Conservation (phyloP, 2,888 invertebrate genomes). For the Coenonympha glycerion region DNA sequence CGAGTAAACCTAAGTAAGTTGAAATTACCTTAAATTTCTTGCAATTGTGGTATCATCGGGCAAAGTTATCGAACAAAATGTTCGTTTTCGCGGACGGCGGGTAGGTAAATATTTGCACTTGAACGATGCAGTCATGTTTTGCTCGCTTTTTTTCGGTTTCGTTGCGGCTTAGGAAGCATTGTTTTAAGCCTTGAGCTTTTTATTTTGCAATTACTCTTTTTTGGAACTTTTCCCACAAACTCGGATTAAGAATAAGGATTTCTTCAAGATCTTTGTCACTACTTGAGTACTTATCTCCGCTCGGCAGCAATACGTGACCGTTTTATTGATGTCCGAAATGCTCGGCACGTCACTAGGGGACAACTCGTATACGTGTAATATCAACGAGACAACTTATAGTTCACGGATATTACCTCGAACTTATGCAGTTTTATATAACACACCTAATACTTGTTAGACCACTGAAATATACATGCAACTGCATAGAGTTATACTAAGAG, state of each 20-base stretch:
- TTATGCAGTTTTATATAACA: slow-evolving; percentile 1
- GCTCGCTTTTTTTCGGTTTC: slow-evolving; percentile 47
- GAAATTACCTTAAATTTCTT: slow-evolving; percentile 40
- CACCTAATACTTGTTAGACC: not conserved
- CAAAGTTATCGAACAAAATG: slow-evolving; percentile 58
- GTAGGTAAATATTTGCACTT: slow-evolving; percentile 68
- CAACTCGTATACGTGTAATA: slow-evolving; percentile 21
- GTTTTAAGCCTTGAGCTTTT: slow-evolving; percentile 32
- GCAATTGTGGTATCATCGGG: slow-evolving; percentile 45
- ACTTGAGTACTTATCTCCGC: slow-evolving; percentile 37
- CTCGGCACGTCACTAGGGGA: slow-evolving; percentile 39
- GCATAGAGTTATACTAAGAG: not conserved
- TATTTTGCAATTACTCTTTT: not conserved
- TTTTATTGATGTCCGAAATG: slow-evolving; percentile 46
- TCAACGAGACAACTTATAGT: slow-evolving; percentile 10
- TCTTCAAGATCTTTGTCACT: not conserved
- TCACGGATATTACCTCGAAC: slow-evolving; percentile 9
- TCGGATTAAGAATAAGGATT: not conserved
- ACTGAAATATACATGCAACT: not conserved
- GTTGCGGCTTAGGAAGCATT: slow-evolving; percentile 52
- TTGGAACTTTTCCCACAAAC: not conserved
- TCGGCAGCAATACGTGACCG: slow-evolving; percentile 48
- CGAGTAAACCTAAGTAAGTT: not conserved
- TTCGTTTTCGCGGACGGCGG: slow-evolving; percentile 58
- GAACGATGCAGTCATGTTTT: slow-evolving; percentile 52